phyloP scores from a whole-genome alignment of 2,888 invertebrate species.

The Mystacides longicornis region DNA sequence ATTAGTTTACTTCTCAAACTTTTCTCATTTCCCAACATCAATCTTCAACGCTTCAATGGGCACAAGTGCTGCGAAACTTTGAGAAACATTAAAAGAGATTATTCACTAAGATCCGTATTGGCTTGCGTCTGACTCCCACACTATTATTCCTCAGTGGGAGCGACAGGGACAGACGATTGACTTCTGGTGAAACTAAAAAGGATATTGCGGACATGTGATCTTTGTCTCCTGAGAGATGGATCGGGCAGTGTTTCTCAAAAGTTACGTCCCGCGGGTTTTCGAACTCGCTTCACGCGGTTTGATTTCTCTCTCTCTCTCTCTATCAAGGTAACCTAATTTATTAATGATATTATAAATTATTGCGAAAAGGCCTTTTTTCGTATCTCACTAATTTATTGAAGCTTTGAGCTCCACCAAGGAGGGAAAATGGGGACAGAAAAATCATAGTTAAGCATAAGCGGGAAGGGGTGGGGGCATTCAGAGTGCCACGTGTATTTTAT shows the following conservation, averaged over 20 bases:
- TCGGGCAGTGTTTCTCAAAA: not conserved
- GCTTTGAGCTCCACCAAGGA: no score
- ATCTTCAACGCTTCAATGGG: not conserved
- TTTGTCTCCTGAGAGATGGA: not conserved
- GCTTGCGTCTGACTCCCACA: not conserved
- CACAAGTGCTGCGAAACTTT: not conserved
- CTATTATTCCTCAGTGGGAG: not conserved
- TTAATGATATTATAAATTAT: no score
- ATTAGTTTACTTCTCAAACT: not conserved
- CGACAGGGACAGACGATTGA: not conserved
- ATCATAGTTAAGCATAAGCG: no score
- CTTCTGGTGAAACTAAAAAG: not conserved
- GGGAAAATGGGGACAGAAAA: no score
- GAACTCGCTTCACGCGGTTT: not conserved
- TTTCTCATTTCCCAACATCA: slow-evolving; percentile 1
- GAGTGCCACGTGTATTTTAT: no score
- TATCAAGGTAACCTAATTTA: no score
- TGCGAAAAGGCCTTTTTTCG: no score
- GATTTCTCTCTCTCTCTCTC: no score
- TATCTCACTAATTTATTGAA: no score
- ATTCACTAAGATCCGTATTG: not conserved
- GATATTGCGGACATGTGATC: not conserved
- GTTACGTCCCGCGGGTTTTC: not conserved
- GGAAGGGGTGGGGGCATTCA: no score
- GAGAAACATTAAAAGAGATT: not conserved